Conservation (phyloP, 2,888 invertebrate species). For the Nudaria mundana region DNA sequence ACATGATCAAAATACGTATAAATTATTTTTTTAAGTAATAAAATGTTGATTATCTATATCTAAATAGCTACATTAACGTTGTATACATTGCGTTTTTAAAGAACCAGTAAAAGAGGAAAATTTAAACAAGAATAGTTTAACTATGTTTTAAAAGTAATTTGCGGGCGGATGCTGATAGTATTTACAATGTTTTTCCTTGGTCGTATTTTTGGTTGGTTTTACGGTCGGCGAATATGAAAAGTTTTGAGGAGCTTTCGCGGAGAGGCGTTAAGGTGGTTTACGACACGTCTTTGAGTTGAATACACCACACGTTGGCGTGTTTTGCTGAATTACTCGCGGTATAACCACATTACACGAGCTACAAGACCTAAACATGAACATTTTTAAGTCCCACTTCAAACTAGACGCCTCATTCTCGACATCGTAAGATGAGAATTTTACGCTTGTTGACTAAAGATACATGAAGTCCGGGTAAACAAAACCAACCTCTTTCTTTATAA, state of each 20-base stretch:
- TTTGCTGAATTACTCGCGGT: constrained; percentile 62
- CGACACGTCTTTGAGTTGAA: constrained; percentile 76
- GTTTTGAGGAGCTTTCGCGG: constrained; percentile 73
- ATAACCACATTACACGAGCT: constrained; percentile 73
- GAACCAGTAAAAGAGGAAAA: constrained; percentile 35
- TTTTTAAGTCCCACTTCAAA: constrained; percentile 66
- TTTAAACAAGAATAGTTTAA: constrained; percentile 63
- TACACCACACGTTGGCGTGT: constrained; percentile 72
- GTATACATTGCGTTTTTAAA: background rate
- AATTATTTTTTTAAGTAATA: too few relatives aligned
- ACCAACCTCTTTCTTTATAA: constrained; percentile 56
- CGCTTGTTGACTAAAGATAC: constrained; percentile 42
- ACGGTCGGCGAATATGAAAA: constrained; percentile 79
- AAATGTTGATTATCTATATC: too few relatives aligned
- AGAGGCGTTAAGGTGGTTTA: constrained; percentile 78
- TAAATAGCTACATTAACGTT: background rate
- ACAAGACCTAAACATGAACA: constrained; percentile 76
- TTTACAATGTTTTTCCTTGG: constrained; percentile 79
- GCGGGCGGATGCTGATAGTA: constrained; percentile 62
- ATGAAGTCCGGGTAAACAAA: constrained; percentile 42
- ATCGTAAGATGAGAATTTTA: constrained; percentile 35
- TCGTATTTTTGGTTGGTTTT: constrained; percentile 79
- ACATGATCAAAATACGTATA: constrained; percentile 1
- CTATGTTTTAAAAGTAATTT: constrained; percentile 77
- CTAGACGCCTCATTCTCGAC: constrained; percentile 50